A percentile compares a stretch with the other conserved stretches of the same genome.
Conservation (phyloP, 2,113 vertebrate species). For the Pelodiscus sinensis region DNA sequence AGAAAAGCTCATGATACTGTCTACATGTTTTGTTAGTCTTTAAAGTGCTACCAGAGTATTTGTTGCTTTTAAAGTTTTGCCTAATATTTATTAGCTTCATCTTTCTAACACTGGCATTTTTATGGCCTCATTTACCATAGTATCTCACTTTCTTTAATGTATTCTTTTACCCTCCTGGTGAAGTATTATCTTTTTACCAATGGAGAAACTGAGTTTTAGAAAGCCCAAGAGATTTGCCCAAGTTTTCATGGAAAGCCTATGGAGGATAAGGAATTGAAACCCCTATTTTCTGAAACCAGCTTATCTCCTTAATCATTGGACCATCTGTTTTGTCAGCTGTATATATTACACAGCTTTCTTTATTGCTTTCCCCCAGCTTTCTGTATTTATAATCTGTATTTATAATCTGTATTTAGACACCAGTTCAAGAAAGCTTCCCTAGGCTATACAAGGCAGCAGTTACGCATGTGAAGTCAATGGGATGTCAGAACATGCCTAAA, state of each 20-base stretch:
- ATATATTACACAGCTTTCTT: background rate
- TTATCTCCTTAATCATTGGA: background rate
- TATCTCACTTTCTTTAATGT: fast-evolving
- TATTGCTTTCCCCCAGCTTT: background rate
- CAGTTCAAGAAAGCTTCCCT: background rate
- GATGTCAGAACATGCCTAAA: background rate
- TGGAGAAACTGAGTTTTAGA: background rate
- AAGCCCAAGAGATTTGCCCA: background rate
- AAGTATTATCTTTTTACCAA: background rate
- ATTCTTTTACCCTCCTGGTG: background rate
- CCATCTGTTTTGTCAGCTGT: background rate
- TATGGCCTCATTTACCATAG: background rate
- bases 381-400: background rate
- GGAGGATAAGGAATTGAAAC: background rate
- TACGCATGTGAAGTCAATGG: background rate
- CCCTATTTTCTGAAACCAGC: background rate
- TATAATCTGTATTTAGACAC: background rate
- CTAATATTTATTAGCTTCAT: background rate
- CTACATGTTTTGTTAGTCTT: too few relatives aligned
- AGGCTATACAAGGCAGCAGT: background rate
- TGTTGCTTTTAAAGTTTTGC: too few relatives aligned
- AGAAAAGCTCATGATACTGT: too few relatives aligned
- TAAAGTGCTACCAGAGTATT: too few relatives aligned
- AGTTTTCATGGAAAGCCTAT: background rate
- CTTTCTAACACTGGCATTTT: background rate